phyloP scores from a whole-genome alignment of 1,140 invertebrate species.

The Mercenaria mercenaria region DNA sequence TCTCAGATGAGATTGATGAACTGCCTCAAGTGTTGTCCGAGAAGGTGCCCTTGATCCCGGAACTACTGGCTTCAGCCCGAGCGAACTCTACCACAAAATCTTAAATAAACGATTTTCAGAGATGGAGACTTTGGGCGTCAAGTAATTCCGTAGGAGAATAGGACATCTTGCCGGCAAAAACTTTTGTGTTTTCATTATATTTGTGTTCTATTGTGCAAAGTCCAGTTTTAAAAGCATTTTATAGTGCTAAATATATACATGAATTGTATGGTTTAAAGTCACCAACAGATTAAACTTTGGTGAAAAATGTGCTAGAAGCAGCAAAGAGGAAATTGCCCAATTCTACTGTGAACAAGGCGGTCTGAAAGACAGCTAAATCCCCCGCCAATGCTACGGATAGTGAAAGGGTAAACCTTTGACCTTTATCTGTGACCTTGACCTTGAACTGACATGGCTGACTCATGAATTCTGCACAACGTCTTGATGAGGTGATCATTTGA shows the following conservation, averaged over 20 bases:
- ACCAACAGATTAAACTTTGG: neutral
- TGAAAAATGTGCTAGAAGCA: constrained; percentile 8
- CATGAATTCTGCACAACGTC: too few species aligned
- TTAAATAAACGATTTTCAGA: neutral
- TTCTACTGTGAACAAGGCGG: too few species aligned
- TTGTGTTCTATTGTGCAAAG: constrained; percentile 11
- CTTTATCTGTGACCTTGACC: too few species aligned
- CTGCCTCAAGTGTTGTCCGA: neutral
- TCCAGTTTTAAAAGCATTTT: constrained; percentile 13
- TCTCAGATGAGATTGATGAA: neutral
- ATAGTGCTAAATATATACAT: constrained; percentile 20
- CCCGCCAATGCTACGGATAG: too few species aligned
- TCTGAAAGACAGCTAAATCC: too few species aligned
- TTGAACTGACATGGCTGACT: too few species aligned
- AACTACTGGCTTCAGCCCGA: neutral
- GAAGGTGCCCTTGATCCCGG: constrained; percentile 14
- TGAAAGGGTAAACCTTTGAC: too few species aligned
- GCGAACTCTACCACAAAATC: neutral
- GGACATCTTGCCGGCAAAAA: constrained; percentile 24
- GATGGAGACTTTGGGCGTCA: constrained; percentile 3
- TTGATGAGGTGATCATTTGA: too few species aligned
- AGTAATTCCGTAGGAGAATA: neutral
- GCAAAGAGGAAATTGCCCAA: constrained; percentile 12
- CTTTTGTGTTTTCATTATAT: neutral
- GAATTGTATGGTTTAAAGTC: constrained; percentile 3